These are phyloP conservation scores for Molanna angustata DNA, from an alignment of 2,888 invertebrate genomes.

Conservation along the genomic window DNA sequence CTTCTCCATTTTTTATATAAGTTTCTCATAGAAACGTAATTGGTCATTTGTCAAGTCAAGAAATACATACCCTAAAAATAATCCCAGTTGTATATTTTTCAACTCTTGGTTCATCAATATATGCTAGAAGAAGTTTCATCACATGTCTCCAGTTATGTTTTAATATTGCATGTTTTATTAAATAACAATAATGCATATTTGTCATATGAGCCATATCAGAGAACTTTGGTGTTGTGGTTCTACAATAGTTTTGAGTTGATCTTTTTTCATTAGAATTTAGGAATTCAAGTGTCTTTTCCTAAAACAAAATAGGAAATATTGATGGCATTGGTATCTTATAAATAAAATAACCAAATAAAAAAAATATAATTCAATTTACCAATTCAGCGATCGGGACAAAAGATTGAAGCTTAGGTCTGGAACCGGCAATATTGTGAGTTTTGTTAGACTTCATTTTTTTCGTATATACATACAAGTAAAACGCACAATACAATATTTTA, in stretches of 20 bases:
- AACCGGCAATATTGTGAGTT: too few relatives aligned
- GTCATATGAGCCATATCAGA: constrained; percentile 8
- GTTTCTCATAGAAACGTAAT: too few relatives aligned
- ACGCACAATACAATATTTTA: too few relatives aligned
- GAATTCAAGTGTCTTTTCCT: constrained; percentile 21
- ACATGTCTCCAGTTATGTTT: constrained; percentile 24
- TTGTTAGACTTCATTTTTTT: too few relatives aligned
- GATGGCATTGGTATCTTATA: too few relatives aligned
- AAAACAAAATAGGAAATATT: constrained; percentile 10
- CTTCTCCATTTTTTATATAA: too few relatives aligned
- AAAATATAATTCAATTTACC: too few relatives aligned
- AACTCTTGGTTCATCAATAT: constrained; percentile 21
- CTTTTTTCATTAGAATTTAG: constrained; percentile 17
- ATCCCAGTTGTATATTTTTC: constrained; percentile 10
- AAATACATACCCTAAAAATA: constrained; percentile 24
- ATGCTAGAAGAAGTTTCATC: constrained; percentile 24
- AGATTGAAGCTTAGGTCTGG: too few relatives aligned
- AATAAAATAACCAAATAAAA: too few relatives aligned
- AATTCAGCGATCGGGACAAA: too few relatives aligned
- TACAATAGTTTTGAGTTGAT: constrained; percentile 1
- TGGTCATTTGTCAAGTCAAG: too few relatives aligned
- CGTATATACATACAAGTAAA: too few relatives aligned
- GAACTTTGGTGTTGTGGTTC: neutral
- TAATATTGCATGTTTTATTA: constrained; percentile 26
- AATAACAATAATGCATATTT: constrained; percentile 19